Evolutionary conservation across 2,888 invertebrate species (phyloP).

Genomic region (Dasysyrphus albostriatus): DNA sequence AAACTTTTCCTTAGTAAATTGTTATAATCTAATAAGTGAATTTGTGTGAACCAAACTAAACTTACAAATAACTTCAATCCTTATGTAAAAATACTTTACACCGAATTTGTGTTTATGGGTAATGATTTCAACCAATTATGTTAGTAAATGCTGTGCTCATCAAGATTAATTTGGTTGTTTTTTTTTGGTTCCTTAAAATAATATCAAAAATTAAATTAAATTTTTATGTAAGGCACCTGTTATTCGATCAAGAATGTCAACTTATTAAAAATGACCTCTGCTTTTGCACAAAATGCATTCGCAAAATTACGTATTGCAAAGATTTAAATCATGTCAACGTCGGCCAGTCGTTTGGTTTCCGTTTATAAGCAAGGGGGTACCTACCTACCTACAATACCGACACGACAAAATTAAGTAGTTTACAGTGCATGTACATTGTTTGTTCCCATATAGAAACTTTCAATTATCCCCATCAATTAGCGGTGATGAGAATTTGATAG

Average conservation of each 20-base stretch:
- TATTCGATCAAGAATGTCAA: background rate
- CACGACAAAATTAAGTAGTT: constrained; percentile 9
- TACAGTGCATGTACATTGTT: background rate
- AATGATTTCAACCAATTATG: background rate
- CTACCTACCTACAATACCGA: background rate
- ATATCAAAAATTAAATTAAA: background rate
- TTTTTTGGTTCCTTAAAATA: background rate
- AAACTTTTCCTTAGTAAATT: constrained; percentile 41
- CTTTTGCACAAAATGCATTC: constrained; percentile 11
- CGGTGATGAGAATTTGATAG: constrained; percentile 69
- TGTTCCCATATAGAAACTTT: constrained; percentile 60
- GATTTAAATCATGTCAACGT: constrained; percentile 30
- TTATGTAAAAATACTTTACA: background rate
- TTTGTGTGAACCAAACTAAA: constrained; percentile 3
- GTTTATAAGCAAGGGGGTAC: background rate
- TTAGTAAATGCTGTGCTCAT: background rate
- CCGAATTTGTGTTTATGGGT: background rate
- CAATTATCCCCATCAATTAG: constrained; percentile 71
- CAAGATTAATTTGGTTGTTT: background rate
- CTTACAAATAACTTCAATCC: background rate
- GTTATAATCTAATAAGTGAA: constrained; percentile 20
- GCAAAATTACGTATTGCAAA: constrained; percentile 8
- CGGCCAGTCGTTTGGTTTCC: background rate
- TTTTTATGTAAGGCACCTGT: background rate
- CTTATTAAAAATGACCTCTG: constrained; percentile 1